Conservation (phyloP, 1,140 invertebrate species). For the Metaphire vulgaris region DNA sequence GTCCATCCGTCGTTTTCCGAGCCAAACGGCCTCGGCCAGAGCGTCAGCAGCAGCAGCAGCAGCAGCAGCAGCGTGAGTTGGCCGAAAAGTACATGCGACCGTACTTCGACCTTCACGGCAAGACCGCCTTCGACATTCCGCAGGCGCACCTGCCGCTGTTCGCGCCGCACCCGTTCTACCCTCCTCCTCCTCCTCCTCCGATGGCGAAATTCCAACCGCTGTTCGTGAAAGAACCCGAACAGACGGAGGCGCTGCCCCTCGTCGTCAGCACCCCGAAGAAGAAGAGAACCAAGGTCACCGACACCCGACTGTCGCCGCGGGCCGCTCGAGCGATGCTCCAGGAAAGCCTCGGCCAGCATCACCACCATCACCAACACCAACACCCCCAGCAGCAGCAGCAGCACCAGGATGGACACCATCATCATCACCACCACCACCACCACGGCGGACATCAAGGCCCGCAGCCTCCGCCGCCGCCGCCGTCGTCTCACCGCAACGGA, state of each 20-base stretch:
- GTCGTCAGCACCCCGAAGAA: slow-evolving; percentile 76
- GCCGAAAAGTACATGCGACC: slow-evolving; percentile 55
- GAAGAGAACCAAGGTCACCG: slow-evolving; percentile 91
- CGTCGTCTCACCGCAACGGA: too few species aligned
- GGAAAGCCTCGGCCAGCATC: slow-evolving; percentile 36
- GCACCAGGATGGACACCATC: slow-evolving; percentile 29
- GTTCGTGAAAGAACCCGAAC: slow-evolving; percentile 65
- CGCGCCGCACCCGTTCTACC: slow-evolving; percentile 37
- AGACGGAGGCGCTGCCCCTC: slow-evolving; percentile 83
- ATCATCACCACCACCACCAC: slow-evolving; percentile 29
- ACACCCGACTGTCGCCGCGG: slow-evolving; percentile 81
- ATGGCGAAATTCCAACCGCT: slow-evolving; percentile 59
- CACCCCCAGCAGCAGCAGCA: slow-evolving; percentile 65
- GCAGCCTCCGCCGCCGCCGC: slow-evolving; percentile 29
- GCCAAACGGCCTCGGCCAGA: slow-evolving; percentile 52
- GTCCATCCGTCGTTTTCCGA: slow-evolving; percentile 30
- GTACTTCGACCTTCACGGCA: slow-evolving; percentile 17
- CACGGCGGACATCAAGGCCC: slow-evolving; percentile 32
- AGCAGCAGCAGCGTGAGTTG: slow-evolving; percentile 60
- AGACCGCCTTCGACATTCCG: slow-evolving; percentile 12
- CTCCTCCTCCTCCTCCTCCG: slow-evolving; percentile 61
- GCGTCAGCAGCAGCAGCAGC: slow-evolving; percentile 64
- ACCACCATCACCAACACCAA: slow-evolving; percentile 22
- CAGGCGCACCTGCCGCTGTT: slow-evolving; percentile 31
- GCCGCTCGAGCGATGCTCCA: slow-evolving; percentile 47